These are phyloP conservation scores for Dascyllus trimaculatus DNA, from an alignment of 2,113 vertebrate genomes.

Conservation along the genomic window DNA sequence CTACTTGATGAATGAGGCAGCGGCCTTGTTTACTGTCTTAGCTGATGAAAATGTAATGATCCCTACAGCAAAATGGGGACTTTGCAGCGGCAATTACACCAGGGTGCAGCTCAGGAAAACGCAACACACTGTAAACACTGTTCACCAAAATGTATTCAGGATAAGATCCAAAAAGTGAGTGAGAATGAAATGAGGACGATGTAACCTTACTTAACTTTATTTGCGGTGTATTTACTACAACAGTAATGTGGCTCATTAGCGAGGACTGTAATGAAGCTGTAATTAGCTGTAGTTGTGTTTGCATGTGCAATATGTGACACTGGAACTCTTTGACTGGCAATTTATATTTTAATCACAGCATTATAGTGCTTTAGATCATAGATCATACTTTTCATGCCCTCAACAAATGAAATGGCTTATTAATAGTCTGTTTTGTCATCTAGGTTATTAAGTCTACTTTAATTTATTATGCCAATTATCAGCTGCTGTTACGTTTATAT, in stretches of 20 bases:
- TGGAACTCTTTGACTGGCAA: slow-evolving; percentile 30
- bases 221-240: slow-evolving; percentile 29
- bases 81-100: slow-evolving; percentile 57
- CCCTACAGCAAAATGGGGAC: slow-evolving; percentile 60
- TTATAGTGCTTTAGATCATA: slow-evolving; percentile 5
- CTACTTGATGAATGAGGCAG: slow-evolving; percentile 56
- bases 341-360: slow-evolving; percentile 26
- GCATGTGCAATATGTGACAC: slow-evolving; percentile 12
- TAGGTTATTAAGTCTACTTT: slow-evolving; percentile 14
- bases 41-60: slow-evolving; percentile 69
- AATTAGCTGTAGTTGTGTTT: slow-evolving; percentile 39
- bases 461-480: slow-evolving; percentile 30
- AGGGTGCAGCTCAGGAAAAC: slow-evolving; percentile 39
- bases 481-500: neutral
- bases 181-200: slow-evolving; percentile 34
- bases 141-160: slow-evolving; percentile 41
- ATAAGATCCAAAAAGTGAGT: slow-evolving; percentile 27
- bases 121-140: slow-evolving; percentile 34
- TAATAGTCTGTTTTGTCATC: slow-evolving; percentile 35
- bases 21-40: slow-evolving; percentile 67
- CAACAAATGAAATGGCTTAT: slow-evolving; percentile 23
- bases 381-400: slow-evolving; percentile 15
- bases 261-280: slow-evolving; percentile 37
- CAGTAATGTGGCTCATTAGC: slow-evolving; percentile 53
- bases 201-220: slow-evolving; percentile 39